Base-by-base conservation (phyloP, 2,888 invertebrate species). In the Amphimallon solstitiale region DNA sequence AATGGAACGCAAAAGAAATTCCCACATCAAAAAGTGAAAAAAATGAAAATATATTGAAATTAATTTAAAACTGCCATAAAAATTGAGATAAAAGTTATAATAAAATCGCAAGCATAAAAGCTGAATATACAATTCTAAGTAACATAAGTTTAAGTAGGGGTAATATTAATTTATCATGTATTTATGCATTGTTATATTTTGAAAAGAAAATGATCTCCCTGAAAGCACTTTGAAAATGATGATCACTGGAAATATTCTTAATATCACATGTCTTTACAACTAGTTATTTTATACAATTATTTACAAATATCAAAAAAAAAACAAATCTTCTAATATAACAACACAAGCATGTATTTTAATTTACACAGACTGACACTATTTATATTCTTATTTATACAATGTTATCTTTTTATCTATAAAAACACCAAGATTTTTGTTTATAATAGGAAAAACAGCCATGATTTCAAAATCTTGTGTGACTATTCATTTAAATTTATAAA, bases 201-300 rank as follows among this genome's bases (percentile, higher is more conserved):
- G 54, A 59, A 59, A 56, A 29, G 38, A 64, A 64, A 54, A 23
- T 43, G 21, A 64, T 56, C 56, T 64, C 56, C 48, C 56, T 64
- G 64, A 56, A 64, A 17, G 46, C 46, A 46, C 19, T 63, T 70
- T 67, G 67, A 68, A 69, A 68, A 67, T 65, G 49, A 68, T 69
- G 66, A 29, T 71, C 68, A 68, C 67, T 71, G 70, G 73, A 72
- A 73, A 73, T 73, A 73, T 70, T 68, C 64, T 65, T 64, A 65
- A 70, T 70, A 72, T 71, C 71, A 72, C 71, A 70, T 69, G 70
- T 66, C 67, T 72, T 71, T 71, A 70, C 70, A 70, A 66, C 69
- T 70, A 73, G 70, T 72, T 72, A 65, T 65, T 65, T 69, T 71
- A 60, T 65, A 70, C 68, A 70, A 66, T 62, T 73, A 71, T 70